Evolutionary conservation across 1,140 invertebrate species (phyloP).

Genomic region (Atta texana): DNA sequence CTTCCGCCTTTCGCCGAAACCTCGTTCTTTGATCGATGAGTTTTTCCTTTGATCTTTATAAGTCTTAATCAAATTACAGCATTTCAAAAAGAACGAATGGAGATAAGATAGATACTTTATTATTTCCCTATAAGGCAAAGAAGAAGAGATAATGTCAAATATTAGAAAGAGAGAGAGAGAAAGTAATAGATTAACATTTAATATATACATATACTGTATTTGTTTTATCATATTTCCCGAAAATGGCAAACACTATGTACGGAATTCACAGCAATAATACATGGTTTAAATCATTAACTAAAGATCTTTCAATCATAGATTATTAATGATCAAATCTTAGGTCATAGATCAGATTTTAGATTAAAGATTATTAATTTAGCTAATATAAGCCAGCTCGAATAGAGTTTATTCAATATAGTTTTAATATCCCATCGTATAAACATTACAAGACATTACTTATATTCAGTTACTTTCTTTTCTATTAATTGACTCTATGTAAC

Average conservation of each 20-base stretch:
- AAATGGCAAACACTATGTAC: background rate
- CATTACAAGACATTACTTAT: conserved; percentile 28
- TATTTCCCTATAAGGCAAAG: background rate
- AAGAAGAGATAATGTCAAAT: background rate
- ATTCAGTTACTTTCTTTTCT: conserved; percentile 35
- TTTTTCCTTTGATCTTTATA: background rate
- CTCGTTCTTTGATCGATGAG: background rate
- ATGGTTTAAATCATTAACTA: background rate
- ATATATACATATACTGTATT: background rate
- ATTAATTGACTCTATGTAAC: background rate
- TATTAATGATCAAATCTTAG: background rate
- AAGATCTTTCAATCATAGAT: background rate
- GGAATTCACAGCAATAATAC: background rate
- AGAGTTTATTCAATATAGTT: conserved; percentile 29
- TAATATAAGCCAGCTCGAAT: background rate
- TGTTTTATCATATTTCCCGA: background rate
- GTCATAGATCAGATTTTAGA: background rate
- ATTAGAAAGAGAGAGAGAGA: background rate
- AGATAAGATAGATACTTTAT: background rate
- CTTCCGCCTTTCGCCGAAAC: background rate
- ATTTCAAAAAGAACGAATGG: background rate
- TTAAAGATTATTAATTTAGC: conserved; percentile 19
- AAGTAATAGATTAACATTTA: background rate
- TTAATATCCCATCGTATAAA: conserved; percentile 9
- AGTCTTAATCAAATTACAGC: background rate